Conservation (phyloP, 2,113 vertebrate genomes). For the Typhlomys cinereus region DNA sequence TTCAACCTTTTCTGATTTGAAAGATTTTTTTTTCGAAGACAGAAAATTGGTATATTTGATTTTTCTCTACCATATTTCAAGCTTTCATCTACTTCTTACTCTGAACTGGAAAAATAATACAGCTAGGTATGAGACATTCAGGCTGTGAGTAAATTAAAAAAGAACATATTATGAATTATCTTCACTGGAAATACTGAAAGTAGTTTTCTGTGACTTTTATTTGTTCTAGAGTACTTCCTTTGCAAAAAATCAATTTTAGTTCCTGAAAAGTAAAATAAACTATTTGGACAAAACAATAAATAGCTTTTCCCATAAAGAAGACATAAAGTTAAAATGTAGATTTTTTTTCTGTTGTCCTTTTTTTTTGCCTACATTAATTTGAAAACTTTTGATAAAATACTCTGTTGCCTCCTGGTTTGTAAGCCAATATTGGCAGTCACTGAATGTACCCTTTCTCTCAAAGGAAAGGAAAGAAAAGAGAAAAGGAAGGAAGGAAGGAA, state of each 20-base stretch:
- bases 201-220: not conserved
- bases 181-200: not conserved
- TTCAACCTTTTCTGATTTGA: constrained; percentile 17
- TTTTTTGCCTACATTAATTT: not conserved
- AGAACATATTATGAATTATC: not conserved
- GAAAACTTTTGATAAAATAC: constrained; percentile 58
- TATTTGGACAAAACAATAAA: not conserved
- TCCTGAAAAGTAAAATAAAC: not conserved
- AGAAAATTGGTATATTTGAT: not conserved
- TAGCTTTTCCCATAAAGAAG: not conserved
- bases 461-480: constrained; percentile 44
- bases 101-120: not conserved
- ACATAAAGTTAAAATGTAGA: not conserved
- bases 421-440: constrained; percentile 49
- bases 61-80: constrained; percentile 12
- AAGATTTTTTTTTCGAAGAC: constrained; percentile 24
- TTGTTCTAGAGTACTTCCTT: not conserved
- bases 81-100: not conserved
- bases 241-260: constrained; percentile 17
- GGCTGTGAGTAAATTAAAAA: not conserved
- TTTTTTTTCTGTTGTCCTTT: not conserved
- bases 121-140: not conserved
- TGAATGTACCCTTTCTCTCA: constrained; percentile 68
- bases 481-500: too few relatives aligned
- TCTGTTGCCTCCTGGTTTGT: constrained; percentile 27